A percentile compares a stretch with the other conserved stretches of the same genome.
phyloP scores from a whole-genome alignment of 2,113 vertebrate genomes.

The Cygnus atratus region DNA sequence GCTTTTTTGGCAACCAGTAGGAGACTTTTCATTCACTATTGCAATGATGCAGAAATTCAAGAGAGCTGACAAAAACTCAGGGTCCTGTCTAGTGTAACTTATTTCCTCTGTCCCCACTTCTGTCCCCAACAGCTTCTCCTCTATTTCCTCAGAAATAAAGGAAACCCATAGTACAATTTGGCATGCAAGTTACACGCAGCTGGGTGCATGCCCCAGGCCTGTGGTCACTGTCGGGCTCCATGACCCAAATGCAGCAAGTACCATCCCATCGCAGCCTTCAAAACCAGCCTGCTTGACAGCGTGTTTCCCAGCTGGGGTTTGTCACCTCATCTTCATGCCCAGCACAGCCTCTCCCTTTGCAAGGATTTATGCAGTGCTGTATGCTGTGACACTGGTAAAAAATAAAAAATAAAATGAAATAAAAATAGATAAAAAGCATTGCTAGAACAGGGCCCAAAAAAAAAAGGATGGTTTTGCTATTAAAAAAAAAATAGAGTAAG shows the following conservation, averaged over 20 bases:
- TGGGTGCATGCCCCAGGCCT: rapidly evolving
- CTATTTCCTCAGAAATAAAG: background rate
- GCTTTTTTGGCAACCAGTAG: background rate
- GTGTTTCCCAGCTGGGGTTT: background rate
- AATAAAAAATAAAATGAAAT: too few relatives aligned
- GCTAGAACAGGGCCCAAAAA: background rate
- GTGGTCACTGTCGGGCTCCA: rapidly evolving
- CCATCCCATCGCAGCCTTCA: background rate
- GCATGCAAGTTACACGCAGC: rapidly evolving
- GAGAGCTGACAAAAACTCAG: background rate
- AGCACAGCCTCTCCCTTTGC: background rate
- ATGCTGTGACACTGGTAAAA: background rate
- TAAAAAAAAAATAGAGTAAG: background rate
- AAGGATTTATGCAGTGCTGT: background rate
- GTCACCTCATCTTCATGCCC: background rate
- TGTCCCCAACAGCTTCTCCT: background rate
- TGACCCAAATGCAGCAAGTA: background rate
- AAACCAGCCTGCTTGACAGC: background rate
- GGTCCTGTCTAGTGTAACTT: background rate
- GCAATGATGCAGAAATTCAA: background rate
- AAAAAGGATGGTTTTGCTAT: background rate
- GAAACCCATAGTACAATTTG: too few relatives aligned
- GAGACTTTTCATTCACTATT: background rate
- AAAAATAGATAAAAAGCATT: background rate
- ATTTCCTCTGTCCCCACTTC: background rate